A percentile compares a stretch with the other conserved stretches of the same genome.
Conservation (phyloP, 1,140 invertebrate species). For the Frieseomelitta varia region DNA sequence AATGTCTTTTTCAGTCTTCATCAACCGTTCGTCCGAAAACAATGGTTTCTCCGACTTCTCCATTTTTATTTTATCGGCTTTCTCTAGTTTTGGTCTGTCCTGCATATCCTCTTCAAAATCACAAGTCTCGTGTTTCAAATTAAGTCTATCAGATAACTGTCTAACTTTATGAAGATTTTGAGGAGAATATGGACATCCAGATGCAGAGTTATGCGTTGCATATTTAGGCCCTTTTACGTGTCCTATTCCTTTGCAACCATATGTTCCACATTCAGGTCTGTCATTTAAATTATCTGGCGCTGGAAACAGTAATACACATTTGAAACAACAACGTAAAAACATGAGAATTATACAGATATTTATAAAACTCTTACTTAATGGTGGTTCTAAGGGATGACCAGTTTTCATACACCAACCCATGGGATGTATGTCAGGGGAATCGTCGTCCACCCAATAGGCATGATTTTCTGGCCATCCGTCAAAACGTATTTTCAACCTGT, state of each 20-base stretch:
- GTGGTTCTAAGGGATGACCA: constrained; percentile 92
- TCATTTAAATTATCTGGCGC: constrained; percentile 85
- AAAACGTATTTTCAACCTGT: constrained; percentile 91
- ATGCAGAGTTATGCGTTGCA: constrained; percentile 88
- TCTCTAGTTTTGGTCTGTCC: constrained; percentile 74
- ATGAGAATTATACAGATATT: neutral
- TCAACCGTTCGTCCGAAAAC: constrained; percentile 67
- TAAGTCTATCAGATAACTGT: constrained; percentile 83
- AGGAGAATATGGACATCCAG: constrained; percentile 92
- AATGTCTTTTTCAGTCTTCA: constrained; percentile 73
- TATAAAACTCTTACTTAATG: constrained; percentile 84
- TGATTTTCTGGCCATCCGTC: constrained; percentile 95
- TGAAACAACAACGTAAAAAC: neutral
- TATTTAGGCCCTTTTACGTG: constrained; percentile 89
- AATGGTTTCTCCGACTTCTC: constrained; percentile 71
- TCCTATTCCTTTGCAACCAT: constrained; percentile 91
- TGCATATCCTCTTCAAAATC: constrained; percentile 76
- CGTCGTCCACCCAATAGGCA: constrained; percentile 95
- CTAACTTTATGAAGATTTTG: constrained; percentile 86
- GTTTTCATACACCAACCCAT: constrained; percentile 95
- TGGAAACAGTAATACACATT: constrained; percentile 65
- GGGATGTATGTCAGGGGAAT: constrained; percentile 95
- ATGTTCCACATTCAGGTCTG: constrained; percentile 86
- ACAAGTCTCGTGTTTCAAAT: constrained; percentile 73
- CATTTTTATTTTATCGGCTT: constrained; percentile 71